A percentile compares a stretch with the other conserved stretches of the same genome.
Conservation (phyloP, 2,113 vertebrate genomes). For the Cyanistes caeruleus region DNA sequence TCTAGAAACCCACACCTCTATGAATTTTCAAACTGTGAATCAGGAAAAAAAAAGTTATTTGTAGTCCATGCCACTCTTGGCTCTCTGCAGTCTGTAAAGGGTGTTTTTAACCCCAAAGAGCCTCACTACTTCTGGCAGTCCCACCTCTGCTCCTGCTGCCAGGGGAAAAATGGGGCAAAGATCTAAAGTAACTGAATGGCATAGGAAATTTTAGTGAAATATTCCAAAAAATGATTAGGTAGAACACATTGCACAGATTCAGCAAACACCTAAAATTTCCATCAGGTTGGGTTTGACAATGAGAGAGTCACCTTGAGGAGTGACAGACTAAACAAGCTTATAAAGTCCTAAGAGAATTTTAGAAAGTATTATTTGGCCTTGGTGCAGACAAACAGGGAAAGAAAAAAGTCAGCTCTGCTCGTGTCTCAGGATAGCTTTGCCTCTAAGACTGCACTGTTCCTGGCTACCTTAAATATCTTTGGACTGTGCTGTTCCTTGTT, state of each 20-base stretch:
- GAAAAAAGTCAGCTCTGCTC: neutral
- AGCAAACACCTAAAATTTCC: neutral
- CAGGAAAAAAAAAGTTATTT: fast-evolving
- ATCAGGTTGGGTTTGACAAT: neutral
- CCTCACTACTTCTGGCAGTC: neutral
- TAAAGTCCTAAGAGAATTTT: neutral
- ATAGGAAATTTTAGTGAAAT: neutral
- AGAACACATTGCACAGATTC: neutral
- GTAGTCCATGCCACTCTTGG: neutral
- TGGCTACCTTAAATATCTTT: neutral
- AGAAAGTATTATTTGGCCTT: neutral
- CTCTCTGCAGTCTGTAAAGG: neutral
- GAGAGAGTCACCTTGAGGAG: neutral
- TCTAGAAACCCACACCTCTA: neutral
- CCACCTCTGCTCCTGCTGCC: neutral
- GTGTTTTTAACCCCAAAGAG: neutral
- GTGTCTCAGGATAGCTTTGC: neutral
- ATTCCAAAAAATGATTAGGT: neutral
- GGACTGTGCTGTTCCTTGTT: neutral
- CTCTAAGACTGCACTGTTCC: neutral
- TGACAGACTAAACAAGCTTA: neutral
- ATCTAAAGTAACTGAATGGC: neutral
- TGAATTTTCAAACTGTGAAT: neutral
- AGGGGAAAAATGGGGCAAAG: neutral
- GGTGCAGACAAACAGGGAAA: neutral